Base-by-base conservation (phyloP, 2,888 invertebrate species). In the Subacronicta megacephala region DNA sequence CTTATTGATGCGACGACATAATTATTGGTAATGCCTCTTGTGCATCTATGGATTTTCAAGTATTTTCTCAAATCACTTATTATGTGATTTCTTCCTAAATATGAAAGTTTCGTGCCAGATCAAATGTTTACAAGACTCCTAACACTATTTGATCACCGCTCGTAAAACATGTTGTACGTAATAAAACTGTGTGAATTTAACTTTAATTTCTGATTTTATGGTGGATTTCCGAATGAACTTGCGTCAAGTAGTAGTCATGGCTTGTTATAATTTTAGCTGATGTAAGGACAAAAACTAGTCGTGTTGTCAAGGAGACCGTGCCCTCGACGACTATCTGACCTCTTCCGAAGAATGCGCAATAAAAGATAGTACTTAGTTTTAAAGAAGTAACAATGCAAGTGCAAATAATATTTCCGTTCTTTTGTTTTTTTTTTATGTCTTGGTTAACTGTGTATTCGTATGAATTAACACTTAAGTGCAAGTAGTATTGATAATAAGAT, bases 211-310 rank as follows among this genome's bases (percentile, higher is more conserved):
- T 31, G 54, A 60, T 79, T 87, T 89, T 85, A 88, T 81, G 75
- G 64, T 69, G 74, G 68, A 83, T 85, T 85, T 90, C 86, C 88
- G 80, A 79, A 65, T 40, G 68, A 75, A 78, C 77, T 76, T 85
- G 76, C 87, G 85, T 87, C 85, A 59, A 67, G 31, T 35, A 37
- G n/a, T 13, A 44, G 58, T 63, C 52, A 60, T 52, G 38, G 50
- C 18, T 33, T 57, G 60, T 70, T 71, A 54, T 72, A 73, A 66
- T 73, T 47, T 55, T 68, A 64, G 62, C 61, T 63, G 69, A 68
- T 74, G 66, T 69, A 62, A 77, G 59, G 35, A n/a, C 26, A 50
- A 45, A 63, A 77, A 75, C 78, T 67, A 47, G 80, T 75, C 68
- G 36, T 62, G 64, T 63, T 47, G 57, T 66, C 62, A 46, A 57